Base-by-base conservation (phyloP, 2,113 vertebrate genomes). In the Melanocharis versteri region DNA sequence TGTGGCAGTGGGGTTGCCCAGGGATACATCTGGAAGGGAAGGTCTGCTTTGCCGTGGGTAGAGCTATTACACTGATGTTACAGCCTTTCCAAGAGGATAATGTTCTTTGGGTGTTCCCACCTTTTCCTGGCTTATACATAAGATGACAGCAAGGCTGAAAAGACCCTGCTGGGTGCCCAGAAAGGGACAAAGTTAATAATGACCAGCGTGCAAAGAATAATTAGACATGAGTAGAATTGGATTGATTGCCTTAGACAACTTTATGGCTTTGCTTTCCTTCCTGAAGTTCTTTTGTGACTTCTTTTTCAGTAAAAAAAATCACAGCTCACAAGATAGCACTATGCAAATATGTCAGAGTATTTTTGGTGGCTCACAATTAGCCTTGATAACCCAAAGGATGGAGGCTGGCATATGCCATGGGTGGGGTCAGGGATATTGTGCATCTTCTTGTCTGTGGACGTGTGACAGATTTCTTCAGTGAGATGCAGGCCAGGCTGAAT, bases 401-500 rank as follows among this genome's bases (percentile, higher is more conserved):
- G 71, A 80, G 42, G 30, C 39, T 72, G 42, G 23, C 71, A 35
- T 75, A 40, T 69, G 69, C 56, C 35, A 22, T 35, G 87, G 71
- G 45, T 65, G 58, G 89, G 71, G 81, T 82, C 75, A 60, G 75
- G 70, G 86, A 80, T 88, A 94, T 72, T 48, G 51, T 89, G 51
- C 78, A 87, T 94, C 94, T 97, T 89, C 92, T 48, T 92, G 70
- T 50, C 88, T 91, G 24, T 82, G 91, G 79, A 51, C 9, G 1
- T 90, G 80, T 45, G 87, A 91, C 86, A 70, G 64, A 87, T 92
- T 92, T 88, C 94, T 97, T 84, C 62, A 93, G 96, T 97, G 90
- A 96, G 89, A 61, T 69, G 70, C 72, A 66, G 94, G 81, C 88
- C 89, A 96, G 77, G 35, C 30, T 65, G 89, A 90, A 96, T 96